phyloP scores from a whole-genome alignment of 1,140 invertebrate genomes.

The Sarcophaga peregrina region DNA sequence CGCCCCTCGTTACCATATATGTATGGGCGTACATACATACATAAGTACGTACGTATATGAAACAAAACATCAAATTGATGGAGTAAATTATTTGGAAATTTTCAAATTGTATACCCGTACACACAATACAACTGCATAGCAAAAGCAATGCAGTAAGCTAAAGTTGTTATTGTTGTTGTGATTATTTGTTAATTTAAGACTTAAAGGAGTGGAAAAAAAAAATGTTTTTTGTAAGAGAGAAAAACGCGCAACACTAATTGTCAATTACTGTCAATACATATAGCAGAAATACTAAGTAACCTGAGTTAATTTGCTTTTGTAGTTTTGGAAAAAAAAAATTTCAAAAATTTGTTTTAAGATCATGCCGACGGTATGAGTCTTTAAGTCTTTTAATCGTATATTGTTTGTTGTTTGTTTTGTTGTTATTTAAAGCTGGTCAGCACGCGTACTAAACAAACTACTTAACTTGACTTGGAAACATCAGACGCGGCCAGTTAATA shows the following conservation, averaged over 20 bases:
- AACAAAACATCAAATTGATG: slow-evolving; percentile 17
- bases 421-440: slow-evolving; percentile 32
- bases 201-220: too few relatives aligned
- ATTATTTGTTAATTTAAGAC: too few relatives aligned
- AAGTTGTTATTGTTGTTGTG: too few relatives aligned
- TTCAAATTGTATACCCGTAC: not conserved
- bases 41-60: not conserved
- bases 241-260: slow-evolving; percentile 33
- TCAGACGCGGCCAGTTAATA: slow-evolving; percentile 23
- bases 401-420: not conserved
- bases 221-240: too few relatives aligned
- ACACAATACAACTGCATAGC: not conserved
- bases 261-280: slow-evolving; percentile 37
- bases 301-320: slow-evolving; percentile 37
- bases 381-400: not conserved
- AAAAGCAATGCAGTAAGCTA: too few relatives aligned
- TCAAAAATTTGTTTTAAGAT: slow-evolving; percentile 32
- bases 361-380: not conserved
- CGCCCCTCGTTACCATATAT: not conserved
- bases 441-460: slow-evolving; percentile 40
- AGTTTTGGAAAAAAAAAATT: slow-evolving; percentile 21
- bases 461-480: slow-evolving; percentile 33
- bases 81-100: slow-evolving; percentile 12
- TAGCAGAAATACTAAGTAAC: not conserved
- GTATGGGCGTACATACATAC: too few relatives aligned